phyloP scores from a whole-genome alignment of 2,888 invertebrate species.

The Notocelia uddmanniana region DNA sequence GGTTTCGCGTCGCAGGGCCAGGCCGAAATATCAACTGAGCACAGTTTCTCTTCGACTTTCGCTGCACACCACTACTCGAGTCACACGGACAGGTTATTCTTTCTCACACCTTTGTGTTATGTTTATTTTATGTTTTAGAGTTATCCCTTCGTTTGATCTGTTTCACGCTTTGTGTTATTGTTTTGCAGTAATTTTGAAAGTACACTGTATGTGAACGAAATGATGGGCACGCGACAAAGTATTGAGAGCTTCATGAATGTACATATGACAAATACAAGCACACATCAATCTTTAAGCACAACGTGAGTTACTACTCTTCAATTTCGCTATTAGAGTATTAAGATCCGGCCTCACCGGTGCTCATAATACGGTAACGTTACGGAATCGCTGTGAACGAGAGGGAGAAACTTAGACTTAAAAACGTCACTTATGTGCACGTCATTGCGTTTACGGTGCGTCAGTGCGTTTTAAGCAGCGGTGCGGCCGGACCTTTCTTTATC shows the following conservation, averaged over 20 bases:
- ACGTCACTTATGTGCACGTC: no score
- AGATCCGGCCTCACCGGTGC: no score
- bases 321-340: constrained; percentile 47
- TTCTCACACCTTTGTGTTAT: constrained; percentile 31
- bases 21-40: constrained; percentile 77
- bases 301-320: constrained; percentile 74
- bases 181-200: constrained; percentile 85
- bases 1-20: constrained; percentile 84
- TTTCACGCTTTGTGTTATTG: constrained; percentile 76
- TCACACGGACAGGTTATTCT: constrained; percentile 77
- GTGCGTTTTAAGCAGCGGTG: no score
- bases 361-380: no score
- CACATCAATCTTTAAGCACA: constrained; percentile 70
- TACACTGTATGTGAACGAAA: constrained; percentile 82
- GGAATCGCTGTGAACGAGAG: no score
- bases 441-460: no score
- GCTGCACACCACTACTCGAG: constrained; percentile 80
- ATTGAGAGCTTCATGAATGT: constrained; percentile 84
- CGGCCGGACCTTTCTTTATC: no score
- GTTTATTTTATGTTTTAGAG: constrained; percentile 48
- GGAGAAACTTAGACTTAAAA: no score
- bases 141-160: constrained; percentile 49
- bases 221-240: constrained; percentile 78
- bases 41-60: constrained; percentile 78
- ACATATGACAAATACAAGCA: constrained; percentile 78